Conservation (phyloP, 2,888 invertebrate genomes). For the Pandemis corylana region DNA sequence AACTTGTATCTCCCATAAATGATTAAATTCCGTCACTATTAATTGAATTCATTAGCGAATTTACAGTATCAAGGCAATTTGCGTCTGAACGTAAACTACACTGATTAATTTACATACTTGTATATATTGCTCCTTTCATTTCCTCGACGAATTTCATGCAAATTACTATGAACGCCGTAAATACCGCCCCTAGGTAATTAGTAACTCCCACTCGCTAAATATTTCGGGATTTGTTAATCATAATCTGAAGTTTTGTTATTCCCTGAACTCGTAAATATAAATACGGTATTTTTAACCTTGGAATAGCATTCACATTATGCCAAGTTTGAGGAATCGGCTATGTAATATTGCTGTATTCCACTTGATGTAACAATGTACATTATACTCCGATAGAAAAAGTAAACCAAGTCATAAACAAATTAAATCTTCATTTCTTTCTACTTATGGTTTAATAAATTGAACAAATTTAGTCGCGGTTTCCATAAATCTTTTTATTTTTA, state of each 20-base stretch:
- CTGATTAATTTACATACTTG: conserved; percentile 30
- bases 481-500: too few relatives aligned
- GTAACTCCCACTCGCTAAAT: conserved; percentile 18
- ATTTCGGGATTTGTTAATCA: conserved; percentile 37
- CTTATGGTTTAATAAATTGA: too few relatives aligned
- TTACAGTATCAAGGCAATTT: conserved; percentile 5
- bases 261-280: conserved; percentile 10
- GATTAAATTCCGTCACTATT: conserved; percentile 16
- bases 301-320: conserved; percentile 9
- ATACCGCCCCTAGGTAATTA: conserved; percentile 34
- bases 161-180: conserved; percentile 25
- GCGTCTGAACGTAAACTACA: conserved; percentile 22
- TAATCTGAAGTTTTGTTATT: conserved; percentile 21
- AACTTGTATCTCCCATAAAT: background rate
- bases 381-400: too few relatives aligned
- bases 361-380: too few relatives aligned
- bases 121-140: conserved; percentile 36
- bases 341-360: background rate
- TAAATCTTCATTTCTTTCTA: too few relatives aligned
- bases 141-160: conserved; percentile 36
- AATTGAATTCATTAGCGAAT: conserved; percentile 8
- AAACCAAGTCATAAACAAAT: too few relatives aligned
- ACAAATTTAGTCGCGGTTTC: too few relatives aligned
- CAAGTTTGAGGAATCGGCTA: background rate
- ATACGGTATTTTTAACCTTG: conserved; percentile 2